Evolutionary conservation across 1,140 invertebrate genomes (phyloP), one percentile per base, ranked within the genome.

Genomic region (Bombus huntii): DNA sequence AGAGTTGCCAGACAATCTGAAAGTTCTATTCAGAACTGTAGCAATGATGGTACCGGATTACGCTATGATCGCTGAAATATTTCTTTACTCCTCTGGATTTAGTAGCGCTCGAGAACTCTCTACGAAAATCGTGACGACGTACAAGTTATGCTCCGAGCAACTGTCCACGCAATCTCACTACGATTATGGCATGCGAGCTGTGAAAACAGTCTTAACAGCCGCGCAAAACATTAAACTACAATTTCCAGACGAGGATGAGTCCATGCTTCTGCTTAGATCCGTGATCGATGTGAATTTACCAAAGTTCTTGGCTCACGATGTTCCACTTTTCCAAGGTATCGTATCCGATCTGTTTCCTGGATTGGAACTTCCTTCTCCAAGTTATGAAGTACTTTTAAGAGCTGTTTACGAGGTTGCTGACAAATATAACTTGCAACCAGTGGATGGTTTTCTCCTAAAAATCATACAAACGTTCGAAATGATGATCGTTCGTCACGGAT

Each of bases 21-120:
- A 99, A 93, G 97, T 98, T 0, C 94, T 99, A 5, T 99, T 99
- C 93, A 96, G 98, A 59, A 98, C 98, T 3, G 98, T 99, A 10
- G 98, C 98, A 1, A 99, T 99, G 98, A 99, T 99, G 98, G 98
- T 99, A 25, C 98, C 98, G 0, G 98, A 99, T 93, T 99, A 98
- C 93, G 97, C 97, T 0, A 97, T 99, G 95, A 99, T 99, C 91
- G 98, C 97, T 0, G 98, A 99, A 94, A 98, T 99, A 77, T 98
- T 97, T 0, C 95, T 99, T 0, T 98, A 98, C 91, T 98, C 98
- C 0, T 98, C 97, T 87, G 98, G 98, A 5, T 99, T 99, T 94
- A 96, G 96, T 13, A 96, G 97, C 87, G 98, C 98, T 0, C 96
- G 97, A 70, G 96, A 97, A 31, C 94, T 99, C 18, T 97, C 98